Evolutionary conservation across 2,888 invertebrate genomes (phyloP).

Genomic region (Agonopterix arenella): DNA sequence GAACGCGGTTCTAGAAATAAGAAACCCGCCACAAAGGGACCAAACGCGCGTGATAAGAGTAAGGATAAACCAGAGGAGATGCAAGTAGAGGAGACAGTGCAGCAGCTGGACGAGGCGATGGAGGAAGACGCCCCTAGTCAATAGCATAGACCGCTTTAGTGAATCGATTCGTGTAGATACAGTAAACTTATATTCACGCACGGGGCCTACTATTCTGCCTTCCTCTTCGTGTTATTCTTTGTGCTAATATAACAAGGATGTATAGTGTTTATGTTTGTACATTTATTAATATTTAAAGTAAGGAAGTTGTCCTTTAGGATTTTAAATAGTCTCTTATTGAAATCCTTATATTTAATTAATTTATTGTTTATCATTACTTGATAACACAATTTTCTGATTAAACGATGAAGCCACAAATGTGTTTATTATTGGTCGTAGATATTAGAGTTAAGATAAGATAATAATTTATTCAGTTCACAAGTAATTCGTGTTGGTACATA

Average conservation of each 20-base stretch:
- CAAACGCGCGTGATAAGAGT: slow-evolving; percentile 50
- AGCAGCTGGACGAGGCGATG: slow-evolving; percentile 47
- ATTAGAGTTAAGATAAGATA: too few relatives aligned
- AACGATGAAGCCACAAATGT: slow-evolving; percentile 49
- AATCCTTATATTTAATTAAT: slow-evolving; percentile 65
- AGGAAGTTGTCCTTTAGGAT: slow-evolving; percentile 47
- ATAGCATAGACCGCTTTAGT: slow-evolving; percentile 64
- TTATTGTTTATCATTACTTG: slow-evolving; percentile 72
- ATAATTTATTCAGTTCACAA: too few relatives aligned
- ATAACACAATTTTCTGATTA: slow-evolving; percentile 73
- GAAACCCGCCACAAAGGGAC: not conserved
- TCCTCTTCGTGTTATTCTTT: slow-evolving; percentile 28
- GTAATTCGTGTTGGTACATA: too few relatives aligned
- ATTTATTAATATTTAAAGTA: slow-evolving; percentile 52
- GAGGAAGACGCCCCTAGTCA: slow-evolving; percentile 70
- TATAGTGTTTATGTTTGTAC: slow-evolving; percentile 69
- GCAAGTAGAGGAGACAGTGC: slow-evolving; percentile 51
- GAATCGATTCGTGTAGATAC: slow-evolving; percentile 31
- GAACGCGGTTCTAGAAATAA: slow-evolving; percentile 8
- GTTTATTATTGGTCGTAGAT: slow-evolving; percentile 15
- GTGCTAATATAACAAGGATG: slow-evolving; percentile 55
- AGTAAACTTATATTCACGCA: slow-evolving; percentile 22
- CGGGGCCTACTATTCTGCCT: slow-evolving; percentile 35
- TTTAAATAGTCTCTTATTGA: slow-evolving; percentile 50
- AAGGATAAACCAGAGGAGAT: slow-evolving; percentile 39